Base-by-base conservation (phyloP, 1,140 invertebrate species). In the Eriocheir sinensis region DNA sequence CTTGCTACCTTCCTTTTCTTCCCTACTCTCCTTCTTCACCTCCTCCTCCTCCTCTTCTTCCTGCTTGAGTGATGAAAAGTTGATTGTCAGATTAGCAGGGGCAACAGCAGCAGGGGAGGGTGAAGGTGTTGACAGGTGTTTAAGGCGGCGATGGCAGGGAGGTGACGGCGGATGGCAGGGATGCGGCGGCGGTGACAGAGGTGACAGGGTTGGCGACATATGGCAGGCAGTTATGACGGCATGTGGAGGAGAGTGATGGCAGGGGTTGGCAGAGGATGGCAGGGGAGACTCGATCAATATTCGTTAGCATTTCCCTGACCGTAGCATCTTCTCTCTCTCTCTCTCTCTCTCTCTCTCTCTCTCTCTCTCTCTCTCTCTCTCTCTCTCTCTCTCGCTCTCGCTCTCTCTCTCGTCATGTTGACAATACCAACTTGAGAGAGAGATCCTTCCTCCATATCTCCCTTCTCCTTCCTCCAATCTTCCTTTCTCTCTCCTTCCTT, bases 291-390 rank as follows among this genome's bases (percentile, higher is more conserved):
- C 44, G 44, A 90, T 90, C 89, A 90, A 90, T 90, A 90, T 44
- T 90, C 27, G 89, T 90, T 90, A 90, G 89, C 89, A 90, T 90
- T 72, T 72, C 12, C 27, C 89, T 90, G 89, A 90, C 89, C 89
- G 30, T 72, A 90, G 89, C 89, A 90, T 36, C 34, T 86, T 1
- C 32, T 86, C 34, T 34, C 21, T 9, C 34, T 86, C 12, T 8
- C 30, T 34, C 40, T 41, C 30, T 32, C 36, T 17, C 34, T 86
- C 40, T 34, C 21, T n/a, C 83, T 41, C 36, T 17, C 21, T 6
- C 21, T 86, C 27, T 34, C 36, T n/a, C 83, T 41, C 34, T 34
- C 30, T 34, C 83, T 86, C 12, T 8, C 36, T 32, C 6, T 40
- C 34, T 1, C 30, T 12, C 34, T 41, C 32, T n/a, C 21, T 12